Percentiles rank a stretch among this genome's conserved stretches.
Evolutionary conservation across 2,113 vertebrate genomes (phyloP).

Genomic region (Leucoraja erinaceus): DNA sequence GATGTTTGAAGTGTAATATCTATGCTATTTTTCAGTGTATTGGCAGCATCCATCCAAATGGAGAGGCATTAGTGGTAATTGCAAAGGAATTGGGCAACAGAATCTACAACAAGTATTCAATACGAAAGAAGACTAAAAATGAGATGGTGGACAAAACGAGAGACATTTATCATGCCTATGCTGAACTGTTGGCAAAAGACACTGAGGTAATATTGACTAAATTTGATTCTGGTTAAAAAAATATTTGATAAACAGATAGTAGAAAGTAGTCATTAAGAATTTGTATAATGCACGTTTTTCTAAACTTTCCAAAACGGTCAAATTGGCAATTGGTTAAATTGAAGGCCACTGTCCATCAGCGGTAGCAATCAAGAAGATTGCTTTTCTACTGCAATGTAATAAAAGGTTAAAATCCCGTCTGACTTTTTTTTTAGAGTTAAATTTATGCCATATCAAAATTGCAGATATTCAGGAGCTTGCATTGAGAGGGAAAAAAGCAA

Average conservation of each 20-base stretch:
- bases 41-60: constrained; percentile 64
- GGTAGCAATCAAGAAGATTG: background rate
- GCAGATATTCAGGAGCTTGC: background rate
- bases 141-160: constrained; percentile 58
- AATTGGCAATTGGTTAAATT: background rate
- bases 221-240: background rate
- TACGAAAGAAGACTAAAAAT: constrained; percentile 57
- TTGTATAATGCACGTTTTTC: background rate
- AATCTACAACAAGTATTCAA: constrained; percentile 60
- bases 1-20: background rate
- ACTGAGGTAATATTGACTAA: constrained; percentile 58
- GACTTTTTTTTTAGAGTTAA: background rate
- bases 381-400: no score
- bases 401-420: background rate
- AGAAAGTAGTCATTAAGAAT: background rate
- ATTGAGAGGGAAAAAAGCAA: background rate
- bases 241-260: background rate
- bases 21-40: constrained; percentile 56
- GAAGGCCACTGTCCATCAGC: background rate
- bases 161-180: constrained; percentile 62
- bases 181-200: constrained; percentile 70
- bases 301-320: background rate
- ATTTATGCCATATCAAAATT: background rate
- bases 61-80: constrained; percentile 49
- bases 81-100: constrained; percentile 64